These are phyloP conservation scores for Porites divaricata DNA, from an alignment of 92 coral and sea anemone species.

Conservation along the genomic window DNA sequence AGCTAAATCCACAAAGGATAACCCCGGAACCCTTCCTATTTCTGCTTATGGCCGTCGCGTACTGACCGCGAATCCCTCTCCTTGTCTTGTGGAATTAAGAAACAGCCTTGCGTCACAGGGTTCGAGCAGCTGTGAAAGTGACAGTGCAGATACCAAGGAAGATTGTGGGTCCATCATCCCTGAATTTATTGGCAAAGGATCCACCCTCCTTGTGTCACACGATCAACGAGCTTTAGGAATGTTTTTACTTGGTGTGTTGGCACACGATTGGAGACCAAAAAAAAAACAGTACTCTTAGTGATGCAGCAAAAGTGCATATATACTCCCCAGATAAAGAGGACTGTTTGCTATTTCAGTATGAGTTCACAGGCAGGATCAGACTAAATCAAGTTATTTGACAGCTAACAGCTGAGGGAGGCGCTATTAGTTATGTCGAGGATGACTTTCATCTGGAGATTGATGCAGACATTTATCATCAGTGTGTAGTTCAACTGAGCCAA, in stretches of 20 bases:
- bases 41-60: background rate
- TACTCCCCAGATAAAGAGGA: background rate
- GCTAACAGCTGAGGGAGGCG: too few species aligned
- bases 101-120: background rate
- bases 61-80: background rate
- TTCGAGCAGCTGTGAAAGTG: background rate
- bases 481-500: too few species aligned
- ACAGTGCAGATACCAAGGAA: background rate
- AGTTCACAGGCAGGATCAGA: background rate
- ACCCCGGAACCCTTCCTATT: slow-evolving; percentile 5
- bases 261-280: background rate
- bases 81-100: background rate
- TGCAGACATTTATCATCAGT: too few species aligned
- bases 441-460: too few species aligned
- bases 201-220: too few species aligned
- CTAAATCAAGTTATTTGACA: too few species aligned
- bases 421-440: too few species aligned
- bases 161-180: too few species aligned
- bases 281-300: background rate
- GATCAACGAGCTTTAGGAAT: too few species aligned
- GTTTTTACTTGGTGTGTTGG: background rate
- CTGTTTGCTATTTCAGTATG: background rate
- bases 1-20: slow-evolving; percentile 7
- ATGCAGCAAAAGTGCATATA: background rate
- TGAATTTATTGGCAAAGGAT: too few species aligned